Percentiles rank a stretch among this genome's conserved stretches.
Evolutionary conservation across 2,797 vertebrate genomes (phyloP).

Genomic region (Tokudaia muenninki): DNA sequence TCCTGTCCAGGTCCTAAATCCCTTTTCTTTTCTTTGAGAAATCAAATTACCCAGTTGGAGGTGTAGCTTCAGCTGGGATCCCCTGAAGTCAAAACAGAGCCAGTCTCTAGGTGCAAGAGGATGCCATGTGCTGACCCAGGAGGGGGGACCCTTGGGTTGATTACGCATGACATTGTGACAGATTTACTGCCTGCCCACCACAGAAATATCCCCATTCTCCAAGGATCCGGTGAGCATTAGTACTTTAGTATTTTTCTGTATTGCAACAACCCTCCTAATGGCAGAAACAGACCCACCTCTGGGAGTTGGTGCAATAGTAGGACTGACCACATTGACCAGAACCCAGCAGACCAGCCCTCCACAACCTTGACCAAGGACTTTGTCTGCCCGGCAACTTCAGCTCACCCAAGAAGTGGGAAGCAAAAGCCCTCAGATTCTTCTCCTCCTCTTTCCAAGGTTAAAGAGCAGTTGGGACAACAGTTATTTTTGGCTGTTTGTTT

Average conservation of each 20-base stretch:
- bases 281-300: conserved; percentile 70
- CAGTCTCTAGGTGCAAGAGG: conserved; percentile 18
- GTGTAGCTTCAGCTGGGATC: not conserved
- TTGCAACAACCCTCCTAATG: conserved; percentile 70
- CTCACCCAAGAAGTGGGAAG: not conserved
- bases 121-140: not conserved
- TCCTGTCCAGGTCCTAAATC: not conserved
- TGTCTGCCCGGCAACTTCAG: conserved; percentile 22
- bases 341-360: not conserved
- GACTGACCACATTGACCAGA: not conserved
- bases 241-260: conserved; percentile 43
- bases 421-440: conserved; percentile 23
- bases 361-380: conserved; percentile 62
- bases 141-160: conserved; percentile 33
- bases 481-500: conserved; percentile 82
- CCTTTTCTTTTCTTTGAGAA: not conserved
- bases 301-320: not conserved
- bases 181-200: conserved; percentile 57
- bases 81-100: not conserved
- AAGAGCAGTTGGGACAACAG: conserved; percentile 82
- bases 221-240: conserved; percentile 30
- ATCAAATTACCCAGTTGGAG: not conserved
- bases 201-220: conserved; percentile 52
- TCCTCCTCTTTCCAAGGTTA: conserved; percentile 78
- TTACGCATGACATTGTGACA: conserved; percentile 11